Conservation (phyloP, 2,797 vertebrate species). For the Alca torda region DNA sequence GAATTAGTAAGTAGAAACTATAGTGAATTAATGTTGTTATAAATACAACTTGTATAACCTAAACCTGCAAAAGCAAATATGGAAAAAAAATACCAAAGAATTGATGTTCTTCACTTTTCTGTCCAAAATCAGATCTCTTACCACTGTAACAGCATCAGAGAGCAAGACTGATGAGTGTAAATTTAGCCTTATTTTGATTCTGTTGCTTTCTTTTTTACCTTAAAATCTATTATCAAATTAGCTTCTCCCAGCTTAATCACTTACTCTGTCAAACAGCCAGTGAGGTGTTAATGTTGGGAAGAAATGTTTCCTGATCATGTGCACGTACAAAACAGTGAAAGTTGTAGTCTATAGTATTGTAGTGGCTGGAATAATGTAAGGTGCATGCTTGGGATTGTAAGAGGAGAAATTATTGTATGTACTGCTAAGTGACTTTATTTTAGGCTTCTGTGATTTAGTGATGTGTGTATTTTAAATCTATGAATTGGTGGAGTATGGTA, state of each 20-base stretch:
- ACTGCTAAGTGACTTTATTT: not conserved
- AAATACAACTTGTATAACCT: not conserved
- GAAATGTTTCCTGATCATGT: not conserved
- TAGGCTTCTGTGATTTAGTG: not conserved
- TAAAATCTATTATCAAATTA: not conserved
- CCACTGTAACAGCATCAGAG: not conserved
- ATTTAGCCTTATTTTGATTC: not conserved
- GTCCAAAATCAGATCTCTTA: not conserved
- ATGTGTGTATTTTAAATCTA: not conserved
- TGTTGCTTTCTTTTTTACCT: not conserved
- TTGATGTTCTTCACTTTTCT: not conserved
- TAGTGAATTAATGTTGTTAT: not conserved
- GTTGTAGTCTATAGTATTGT: not conserved
- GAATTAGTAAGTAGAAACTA: not conserved
- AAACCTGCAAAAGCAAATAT: not conserved
- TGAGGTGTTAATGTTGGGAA: not conserved
- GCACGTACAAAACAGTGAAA: not conserved
- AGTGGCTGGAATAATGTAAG: not conserved
- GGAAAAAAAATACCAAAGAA: not conserved
- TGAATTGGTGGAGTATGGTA: not conserved
- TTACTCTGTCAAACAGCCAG: not conserved
- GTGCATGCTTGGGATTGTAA: not conserved
- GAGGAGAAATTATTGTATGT: not conserved
- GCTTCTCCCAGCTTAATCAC: not conserved
- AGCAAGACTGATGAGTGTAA: not conserved